Percentiles rank a stretch among this genome's conserved stretches.
These are phyloP conservation scores for Saccostrea echinata DNA, from an alignment of 1,140 invertebrate genomes.

Conservation along the genomic window DNA sequence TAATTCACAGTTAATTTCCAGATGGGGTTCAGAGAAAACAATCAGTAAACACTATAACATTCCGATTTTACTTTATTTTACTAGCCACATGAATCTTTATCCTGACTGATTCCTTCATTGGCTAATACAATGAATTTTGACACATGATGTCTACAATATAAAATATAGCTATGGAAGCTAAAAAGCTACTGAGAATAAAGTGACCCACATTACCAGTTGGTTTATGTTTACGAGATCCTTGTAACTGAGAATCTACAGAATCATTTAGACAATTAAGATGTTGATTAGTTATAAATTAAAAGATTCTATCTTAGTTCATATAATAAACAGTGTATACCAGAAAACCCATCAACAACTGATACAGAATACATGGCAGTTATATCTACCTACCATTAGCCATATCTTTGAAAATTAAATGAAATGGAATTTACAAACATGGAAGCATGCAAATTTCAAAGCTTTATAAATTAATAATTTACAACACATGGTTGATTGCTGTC, in stretches of 20 bases:
- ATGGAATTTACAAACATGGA: not conserved
- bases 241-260: constrained; percentile 31
- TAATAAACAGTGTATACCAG: not conserved
- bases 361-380: not conserved
- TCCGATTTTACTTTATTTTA: not conserved
- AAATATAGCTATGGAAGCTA: constrained; percentile 20
- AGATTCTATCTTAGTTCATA: not conserved
- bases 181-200: constrained; percentile 16
- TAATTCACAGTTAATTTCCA: not conserved
- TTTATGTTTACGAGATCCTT: constrained; percentile 31
- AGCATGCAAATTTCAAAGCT: not conserved
- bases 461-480: not conserved
- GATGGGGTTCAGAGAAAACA: not conserved
- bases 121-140: not conserved
- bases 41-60: not conserved
- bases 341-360: not conserved
- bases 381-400: constrained; percentile 21
- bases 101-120: not conserved
- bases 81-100: not conserved
- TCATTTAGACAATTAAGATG: not conserved
- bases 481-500: not conserved
- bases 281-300: not conserved
- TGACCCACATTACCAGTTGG: not conserved
- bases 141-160: not conserved
- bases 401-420: not conserved